Percentiles rank a stretch among this genome's conserved stretches.
Conservation (phyloP, 1,140 invertebrate genomes). For the Drosophila sturtevanti region DNA sequence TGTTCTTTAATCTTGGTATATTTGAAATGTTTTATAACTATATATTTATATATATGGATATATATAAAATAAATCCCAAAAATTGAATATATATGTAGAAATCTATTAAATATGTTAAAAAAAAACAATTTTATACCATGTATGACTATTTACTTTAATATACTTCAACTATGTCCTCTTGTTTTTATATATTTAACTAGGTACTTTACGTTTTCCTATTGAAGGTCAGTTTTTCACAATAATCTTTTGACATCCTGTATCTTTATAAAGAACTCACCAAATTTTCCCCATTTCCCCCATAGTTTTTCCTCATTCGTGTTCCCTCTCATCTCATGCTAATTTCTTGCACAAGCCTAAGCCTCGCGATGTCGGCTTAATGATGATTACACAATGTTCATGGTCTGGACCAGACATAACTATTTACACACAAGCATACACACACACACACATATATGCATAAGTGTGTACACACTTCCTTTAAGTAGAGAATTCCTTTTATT, state of each 20-base stretch:
- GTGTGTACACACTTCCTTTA: conserved; percentile 8
- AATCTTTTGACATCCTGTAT: not conserved
- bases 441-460: not conserved
- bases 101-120: too few relatives aligned
- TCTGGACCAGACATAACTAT: conserved; percentile 14
- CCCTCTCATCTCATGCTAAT: conserved; percentile 54
- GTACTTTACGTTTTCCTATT: not conserved
- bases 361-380: conserved; percentile 59
- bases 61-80: too few relatives aligned
- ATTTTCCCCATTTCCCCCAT: conserved; percentile 6
- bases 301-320: conserved; percentile 24
- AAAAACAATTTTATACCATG: too few relatives aligned
- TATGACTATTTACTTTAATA: too few relatives aligned
- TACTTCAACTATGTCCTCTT: too few relatives aligned
- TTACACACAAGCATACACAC: conserved; percentile 22
- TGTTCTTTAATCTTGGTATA: too few relatives aligned
- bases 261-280: conserved; percentile 1
- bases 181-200: not conserved
- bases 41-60: too few relatives aligned
- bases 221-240: not conserved
- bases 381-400: conserved; percentile 58
- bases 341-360: conserved; percentile 73
- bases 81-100: too few relatives aligned
- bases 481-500: conserved; percentile 46
- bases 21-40: too few relatives aligned